Base-by-base conservation (phyloP, 2,888 invertebrate genomes). In the Eulithis prunata region DNA sequence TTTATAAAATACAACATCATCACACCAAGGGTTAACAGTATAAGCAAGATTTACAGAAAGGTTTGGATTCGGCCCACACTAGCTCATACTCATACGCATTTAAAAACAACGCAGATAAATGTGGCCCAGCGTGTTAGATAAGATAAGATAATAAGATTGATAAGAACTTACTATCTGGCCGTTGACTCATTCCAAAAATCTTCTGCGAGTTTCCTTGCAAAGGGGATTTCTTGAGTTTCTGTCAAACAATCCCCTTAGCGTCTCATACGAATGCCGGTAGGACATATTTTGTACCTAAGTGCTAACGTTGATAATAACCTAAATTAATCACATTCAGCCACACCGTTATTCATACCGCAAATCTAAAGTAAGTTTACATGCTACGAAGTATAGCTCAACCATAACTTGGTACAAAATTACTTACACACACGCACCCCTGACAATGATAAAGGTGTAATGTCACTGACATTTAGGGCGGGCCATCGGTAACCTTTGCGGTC, bases 401-500 rank as follows among this genome's bases (percentile, higher is more conserved):
- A 63, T 68, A 68, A 68, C 67, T 66, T 60, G 10, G 47, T 56
- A 68, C 71, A 68, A 71, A 71, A 71, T 71, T 70, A 68, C 71
- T 64, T 64, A 68, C 71, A 70, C 70, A 70, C 72, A 65, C 70
- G 64, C 66, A 59, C 63, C 62, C 43, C 36, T 64, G 72, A 69
- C 72, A 69, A 57, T 72, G 72, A 72, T 65, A 70, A 72, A 72
- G 66, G 59, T 61, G 63, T 68, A 64, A 68, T 70, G 71, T 67
- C 68, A 67, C 47, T 62, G 62, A 64, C 66, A 68, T 72, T 70
- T 58, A 62, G 68, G 59, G 54, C 62, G 43, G 4, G 2, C 14
- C 41, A 54, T 54, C 54, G 14, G 38, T 38, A 53, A 54, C 54
- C 41, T 54, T 14, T 54, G 41, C 62, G n/a, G 32, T 0, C 11